Evolutionary conservation across 2,888 invertebrate species (phyloP), one percentile per base, ranked within the genome.

Genomic region (Beris morrisii): DNA sequence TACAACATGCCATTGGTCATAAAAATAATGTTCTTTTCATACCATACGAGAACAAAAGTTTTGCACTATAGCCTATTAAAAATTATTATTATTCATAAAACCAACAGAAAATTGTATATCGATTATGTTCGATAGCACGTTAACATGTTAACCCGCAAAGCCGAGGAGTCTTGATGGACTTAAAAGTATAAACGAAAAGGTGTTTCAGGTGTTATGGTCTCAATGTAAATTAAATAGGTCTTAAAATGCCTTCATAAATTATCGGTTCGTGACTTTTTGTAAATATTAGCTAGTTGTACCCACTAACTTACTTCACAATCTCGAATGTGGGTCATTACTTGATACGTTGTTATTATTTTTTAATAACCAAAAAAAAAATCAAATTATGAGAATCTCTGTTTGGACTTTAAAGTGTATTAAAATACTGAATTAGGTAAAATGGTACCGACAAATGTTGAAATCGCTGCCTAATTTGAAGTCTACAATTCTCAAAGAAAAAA

Each of bases 191-290:
- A 9, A 61, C 32, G 22, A 50, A 61, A 52, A 52, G 50, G 61
- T 61, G 50, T 52, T 61, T 61, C 61, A 59, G 59, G 50, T 59
- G 59, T 48, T 59, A 50, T 59, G 44, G 32, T 38, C 61, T 50
- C 61, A 52, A 61, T 61, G 52, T 61, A 61, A 61, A 61, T 61
- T 61, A 61, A 61, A 61, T 61, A 61, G 61, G 61, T 61, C 61
- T 61, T 50, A 61, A 61, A 61, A 50, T 61, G 61, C 61, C 61
- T 22, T 61, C 61, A 38, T 61, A 61, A 61, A 61, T 61, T 61
- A 61, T 50, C 61, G 61, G 61, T 61, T 52, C 61, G 61, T 61
- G 61, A 61, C 61, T 61, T 50, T 52, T 52, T 32, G 50, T 61
- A 38, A 61, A 61, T 61, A 52, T 52, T 61, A 59, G 52, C 32